These are phyloP conservation scores for Synchiropus splendidus DNA, from an alignment of 2,113 vertebrate species.

Conservation along the genomic window DNA sequence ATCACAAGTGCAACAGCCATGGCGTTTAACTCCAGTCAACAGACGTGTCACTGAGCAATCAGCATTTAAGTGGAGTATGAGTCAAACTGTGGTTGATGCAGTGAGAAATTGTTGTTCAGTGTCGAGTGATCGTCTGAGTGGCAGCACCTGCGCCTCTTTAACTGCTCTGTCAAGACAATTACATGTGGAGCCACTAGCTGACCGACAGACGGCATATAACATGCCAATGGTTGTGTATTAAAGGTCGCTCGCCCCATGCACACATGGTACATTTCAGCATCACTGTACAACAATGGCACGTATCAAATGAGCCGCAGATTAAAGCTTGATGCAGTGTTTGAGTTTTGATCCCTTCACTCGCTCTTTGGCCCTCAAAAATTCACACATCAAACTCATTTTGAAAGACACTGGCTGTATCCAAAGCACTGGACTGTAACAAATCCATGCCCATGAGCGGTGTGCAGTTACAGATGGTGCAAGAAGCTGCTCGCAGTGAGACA, in stretches of 20 bases:
- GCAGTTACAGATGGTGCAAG: conserved; percentile 33
- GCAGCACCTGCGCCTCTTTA: conserved; percentile 40
- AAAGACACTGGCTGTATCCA: conserved; percentile 55
- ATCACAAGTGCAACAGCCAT: conserved; percentile 43
- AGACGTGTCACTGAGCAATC: conserved; percentile 47
- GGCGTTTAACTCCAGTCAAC: conserved; percentile 37
- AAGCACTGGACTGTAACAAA: conserved; percentile 60
- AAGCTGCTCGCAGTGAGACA: conserved; percentile 8
- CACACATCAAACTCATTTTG: conserved; percentile 59
- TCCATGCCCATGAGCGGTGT: conserved; percentile 35
- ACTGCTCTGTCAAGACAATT: conserved; percentile 7
- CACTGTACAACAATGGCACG: too few species aligned
- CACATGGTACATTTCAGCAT: too few species aligned
- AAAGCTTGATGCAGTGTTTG: conserved; percentile 5
- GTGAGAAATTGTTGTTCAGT: conserved; percentile 13
- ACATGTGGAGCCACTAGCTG: too few species aligned
- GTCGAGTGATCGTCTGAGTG: conserved; percentile 32
- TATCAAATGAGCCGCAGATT: neutral
- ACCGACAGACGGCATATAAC: too few species aligned
- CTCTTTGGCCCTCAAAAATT: conserved; percentile 50
- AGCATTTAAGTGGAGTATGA: conserved; percentile 29
- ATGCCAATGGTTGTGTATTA: too few species aligned
- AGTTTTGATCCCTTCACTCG: conserved; percentile 39
- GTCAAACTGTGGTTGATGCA: conserved; percentile 19
- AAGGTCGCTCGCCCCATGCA: too few species aligned